These are phyloP conservation scores for Taurulus bubalis DNA, from an alignment of 2,113 vertebrate genomes.

Conservation along the genomic window DNA sequence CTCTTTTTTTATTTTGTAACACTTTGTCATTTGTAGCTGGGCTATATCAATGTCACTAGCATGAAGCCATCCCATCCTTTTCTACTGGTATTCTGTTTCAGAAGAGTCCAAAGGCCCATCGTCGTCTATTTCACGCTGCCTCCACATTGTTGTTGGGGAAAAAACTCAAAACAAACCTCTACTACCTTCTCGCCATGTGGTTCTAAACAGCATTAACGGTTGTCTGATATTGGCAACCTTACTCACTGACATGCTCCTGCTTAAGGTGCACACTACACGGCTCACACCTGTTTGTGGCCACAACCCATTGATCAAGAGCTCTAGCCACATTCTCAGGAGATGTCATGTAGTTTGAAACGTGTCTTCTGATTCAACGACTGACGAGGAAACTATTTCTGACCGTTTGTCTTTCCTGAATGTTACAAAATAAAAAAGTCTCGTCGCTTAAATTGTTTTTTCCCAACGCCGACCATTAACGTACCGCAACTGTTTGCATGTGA, in stretches of 20 bases:
- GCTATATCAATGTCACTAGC: constrained; percentile 31
- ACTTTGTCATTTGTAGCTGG: constrained; percentile 48
- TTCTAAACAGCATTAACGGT: constrained; percentile 63
- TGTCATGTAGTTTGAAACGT: constrained; percentile 32
- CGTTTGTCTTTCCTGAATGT: constrained; percentile 48
- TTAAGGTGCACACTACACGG: constrained; percentile 41
- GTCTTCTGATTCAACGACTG: constrained; percentile 29
- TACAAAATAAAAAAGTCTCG: not conserved
- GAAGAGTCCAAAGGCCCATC: constrained; percentile 34
- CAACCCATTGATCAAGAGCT: constrained; percentile 34
- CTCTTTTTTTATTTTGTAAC: not conserved
- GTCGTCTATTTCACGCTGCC: constrained; percentile 24
- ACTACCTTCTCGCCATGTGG: constrained; percentile 66
- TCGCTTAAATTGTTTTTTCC: constrained; percentile 8
- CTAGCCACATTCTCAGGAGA: constrained; percentile 73
- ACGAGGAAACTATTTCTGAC: constrained; percentile 11
- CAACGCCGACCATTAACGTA: constrained; percentile 11
- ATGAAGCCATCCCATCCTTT: constrained; percentile 18
- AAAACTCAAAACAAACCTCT: constrained; percentile 18
- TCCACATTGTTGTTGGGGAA: constrained; percentile 14
- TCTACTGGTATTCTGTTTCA: constrained; percentile 25
- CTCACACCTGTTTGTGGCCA: constrained; percentile 45
- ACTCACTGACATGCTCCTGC: constrained; percentile 55
- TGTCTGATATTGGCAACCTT: constrained; percentile 35
- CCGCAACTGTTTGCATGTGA: constrained; percentile 49